These are phyloP conservation scores for Telenomus remus DNA, from an alignment of 1,140 invertebrate species.

Conservation along the genomic window DNA sequence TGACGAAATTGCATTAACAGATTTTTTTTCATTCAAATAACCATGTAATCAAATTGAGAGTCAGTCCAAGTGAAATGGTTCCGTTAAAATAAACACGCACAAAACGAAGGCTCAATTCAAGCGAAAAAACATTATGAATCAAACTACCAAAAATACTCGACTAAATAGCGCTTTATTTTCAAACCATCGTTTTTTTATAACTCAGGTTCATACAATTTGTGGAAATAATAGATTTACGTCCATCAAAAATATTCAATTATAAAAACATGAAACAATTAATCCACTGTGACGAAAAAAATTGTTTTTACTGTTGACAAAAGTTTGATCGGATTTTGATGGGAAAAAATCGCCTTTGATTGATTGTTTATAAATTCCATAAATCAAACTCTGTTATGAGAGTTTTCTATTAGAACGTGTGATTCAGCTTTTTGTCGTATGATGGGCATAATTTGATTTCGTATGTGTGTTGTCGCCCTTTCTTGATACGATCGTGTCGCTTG, in stretches of 20 bases:
- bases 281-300: background rate
- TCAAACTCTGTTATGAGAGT: slow-evolving; percentile 26
- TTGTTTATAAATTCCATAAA: slow-evolving; percentile 18
- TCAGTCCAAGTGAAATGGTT: no score
- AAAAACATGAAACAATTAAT: background rate
- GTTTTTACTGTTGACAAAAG: slow-evolving; percentile 11
- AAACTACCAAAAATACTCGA: no score
- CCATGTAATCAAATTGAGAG: slow-evolving; percentile 19
- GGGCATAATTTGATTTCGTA: slow-evolving; percentile 38
- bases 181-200: no score
- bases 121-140: no score
- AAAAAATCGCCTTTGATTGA: slow-evolving; percentile 27
- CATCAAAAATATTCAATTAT: no score
- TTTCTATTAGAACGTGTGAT: slow-evolving; percentile 38
- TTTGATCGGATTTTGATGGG: slow-evolving; percentile 18
- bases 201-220: no score
- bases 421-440: slow-evolving; percentile 41
- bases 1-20: slow-evolving; percentile 39
- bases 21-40: slow-evolving; percentile 33
- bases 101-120: no score
- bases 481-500: slow-evolving; percentile 57
- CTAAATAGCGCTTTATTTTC: no score
- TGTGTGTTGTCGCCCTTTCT: slow-evolving; percentile 57
- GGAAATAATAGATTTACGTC: no score
- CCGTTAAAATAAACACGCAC: no score